Percentiles rank a stretch among this genome's conserved stretches.
These are phyloP conservation scores for Aplysia californica DNA, from an alignment of 1,140 invertebrate genomes.

Conservation along the genomic window DNA sequence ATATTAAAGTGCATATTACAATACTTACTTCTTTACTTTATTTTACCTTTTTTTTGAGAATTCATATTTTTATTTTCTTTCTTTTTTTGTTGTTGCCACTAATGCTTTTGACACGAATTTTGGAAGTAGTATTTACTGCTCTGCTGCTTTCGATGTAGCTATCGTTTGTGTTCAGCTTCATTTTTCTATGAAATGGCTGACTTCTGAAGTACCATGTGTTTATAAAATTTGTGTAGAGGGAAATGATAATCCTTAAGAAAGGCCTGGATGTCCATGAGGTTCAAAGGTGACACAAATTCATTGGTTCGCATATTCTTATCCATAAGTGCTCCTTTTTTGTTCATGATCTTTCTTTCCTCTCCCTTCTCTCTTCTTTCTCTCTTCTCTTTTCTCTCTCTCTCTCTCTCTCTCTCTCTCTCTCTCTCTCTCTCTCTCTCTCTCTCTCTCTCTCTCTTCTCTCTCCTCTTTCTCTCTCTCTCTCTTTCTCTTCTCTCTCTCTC, in stretches of 20 bases:
- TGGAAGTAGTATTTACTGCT: too few relatives aligned
- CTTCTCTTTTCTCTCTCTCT: neutral
- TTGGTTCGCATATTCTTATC: too few relatives aligned
- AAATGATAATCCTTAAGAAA: neutral
- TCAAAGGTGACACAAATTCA: neutral
- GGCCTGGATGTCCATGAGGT: neutral
- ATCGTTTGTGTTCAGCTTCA: neutral
- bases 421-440: neutral
- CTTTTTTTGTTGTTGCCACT: too few relatives aligned
- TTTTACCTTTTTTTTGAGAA: too few relatives aligned
- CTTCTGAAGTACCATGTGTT: neutral
- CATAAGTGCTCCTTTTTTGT: too few relatives aligned
- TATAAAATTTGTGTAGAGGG: neutral
- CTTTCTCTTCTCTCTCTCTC: neutral
- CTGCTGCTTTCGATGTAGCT: too few relatives aligned
- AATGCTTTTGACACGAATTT: too few relatives aligned
- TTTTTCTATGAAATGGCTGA: neutral
- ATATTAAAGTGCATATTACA: too few relatives aligned
- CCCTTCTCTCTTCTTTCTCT: neutral
- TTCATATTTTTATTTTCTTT: too few relatives aligned
- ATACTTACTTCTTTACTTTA: too few relatives aligned
- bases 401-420: neutral
- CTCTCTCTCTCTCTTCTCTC: constrained; percentile 3
- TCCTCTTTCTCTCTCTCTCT: neutral
- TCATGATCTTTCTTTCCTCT: neutral